Conservation (phyloP, 2,113 vertebrate species). For the Chaetura pelagica region DNA sequence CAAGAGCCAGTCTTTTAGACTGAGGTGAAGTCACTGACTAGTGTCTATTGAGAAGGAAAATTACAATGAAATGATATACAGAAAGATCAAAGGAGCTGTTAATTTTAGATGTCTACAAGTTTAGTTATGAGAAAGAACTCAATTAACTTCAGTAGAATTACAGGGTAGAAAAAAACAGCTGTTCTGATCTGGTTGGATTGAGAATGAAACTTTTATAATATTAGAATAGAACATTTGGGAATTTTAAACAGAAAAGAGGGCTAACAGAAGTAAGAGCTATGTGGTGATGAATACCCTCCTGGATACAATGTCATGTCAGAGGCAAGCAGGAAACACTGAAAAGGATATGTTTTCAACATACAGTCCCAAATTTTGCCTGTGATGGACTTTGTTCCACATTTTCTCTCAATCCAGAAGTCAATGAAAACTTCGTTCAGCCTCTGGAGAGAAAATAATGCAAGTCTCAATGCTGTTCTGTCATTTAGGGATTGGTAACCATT, state of each 20-base stretch:
- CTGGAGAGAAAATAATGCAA: background rate
- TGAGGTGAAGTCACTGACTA: constrained; percentile 47
- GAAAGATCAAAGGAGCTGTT: constrained; percentile 61
- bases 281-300: background rate
- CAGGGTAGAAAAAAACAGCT: constrained; percentile 28
- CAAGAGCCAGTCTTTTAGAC: background rate
- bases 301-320: background rate
- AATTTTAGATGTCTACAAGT: constrained; percentile 59
- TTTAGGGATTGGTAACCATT: background rate
- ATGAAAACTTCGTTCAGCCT: background rate
- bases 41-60: constrained; percentile 24
- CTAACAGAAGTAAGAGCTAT: background rate
- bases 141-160: constrained; percentile 56
- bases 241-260: constrained; percentile 27
- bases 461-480: background rate
- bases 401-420: background rate
- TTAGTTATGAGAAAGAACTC: constrained; percentile 62
- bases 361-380: background rate
- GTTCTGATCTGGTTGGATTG: constrained; percentile 43
- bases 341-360: background rate
- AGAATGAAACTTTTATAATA: constrained; percentile 19
- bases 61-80: constrained; percentile 50
- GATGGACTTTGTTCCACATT: background rate
- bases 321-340: background rate
- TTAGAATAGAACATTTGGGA: constrained; percentile 31